A percentile compares a stretch with the other conserved stretches of the same genome.
Evolutionary conservation across 2,797 vertebrate species (phyloP).

Genomic region (Chiroxiphia lanceolata): DNA sequence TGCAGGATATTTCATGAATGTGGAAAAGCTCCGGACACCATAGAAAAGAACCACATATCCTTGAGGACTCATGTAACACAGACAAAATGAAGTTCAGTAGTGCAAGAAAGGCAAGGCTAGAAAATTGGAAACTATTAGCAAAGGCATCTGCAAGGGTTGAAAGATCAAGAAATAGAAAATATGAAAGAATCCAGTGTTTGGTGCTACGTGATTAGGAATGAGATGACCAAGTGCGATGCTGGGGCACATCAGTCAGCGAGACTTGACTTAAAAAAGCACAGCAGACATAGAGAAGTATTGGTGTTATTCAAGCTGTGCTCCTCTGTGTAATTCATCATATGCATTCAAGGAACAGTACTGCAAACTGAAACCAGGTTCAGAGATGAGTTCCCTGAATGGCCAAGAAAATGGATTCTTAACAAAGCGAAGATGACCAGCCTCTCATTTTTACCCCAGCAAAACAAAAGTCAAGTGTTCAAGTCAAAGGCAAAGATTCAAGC

Average conservation of each 20-base stretch:
- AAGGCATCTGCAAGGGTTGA: background rate
- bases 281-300: accelerated
- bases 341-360: background rate
- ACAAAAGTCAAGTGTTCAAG: background rate
- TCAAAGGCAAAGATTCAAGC: background rate
- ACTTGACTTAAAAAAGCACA: background rate
- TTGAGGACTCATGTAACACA: background rate
- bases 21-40: background rate
- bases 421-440: background rate
- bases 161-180: background rate
- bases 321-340: background rate
- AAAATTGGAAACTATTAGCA: background rate
- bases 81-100: background rate
- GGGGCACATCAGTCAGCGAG: background rate
- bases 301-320: background rate
- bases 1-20: background rate
- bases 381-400: background rate
- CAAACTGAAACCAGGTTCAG: background rate
- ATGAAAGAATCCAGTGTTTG: background rate
- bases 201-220: background rate
- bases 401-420: background rate
- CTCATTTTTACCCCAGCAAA: background rate
- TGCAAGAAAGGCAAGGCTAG: background rate
- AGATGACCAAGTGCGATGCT: background rate
- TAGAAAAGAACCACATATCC: background rate